A percentile compares a stretch with the other conserved stretches of the same genome.
Conservation (phyloP, 2,797 vertebrate species). For the Poeciliopsis infans region DNA sequence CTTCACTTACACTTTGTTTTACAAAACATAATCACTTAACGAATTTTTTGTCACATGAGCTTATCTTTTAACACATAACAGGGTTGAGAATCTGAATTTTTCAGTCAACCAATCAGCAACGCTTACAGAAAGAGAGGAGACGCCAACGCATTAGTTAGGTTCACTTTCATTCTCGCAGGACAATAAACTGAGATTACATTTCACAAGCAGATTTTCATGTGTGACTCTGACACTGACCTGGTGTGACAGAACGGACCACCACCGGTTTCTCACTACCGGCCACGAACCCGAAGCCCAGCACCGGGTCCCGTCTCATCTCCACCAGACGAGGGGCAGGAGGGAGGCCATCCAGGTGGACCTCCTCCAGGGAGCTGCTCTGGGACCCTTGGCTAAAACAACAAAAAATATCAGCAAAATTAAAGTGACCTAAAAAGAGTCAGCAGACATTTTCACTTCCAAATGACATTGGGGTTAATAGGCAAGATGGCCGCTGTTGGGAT, state of each 20-base stretch:
- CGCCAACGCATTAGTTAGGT: constrained; percentile 6
- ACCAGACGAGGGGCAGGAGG: constrained; percentile 91
- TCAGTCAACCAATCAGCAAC: constrained; percentile 17
- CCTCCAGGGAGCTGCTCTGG: constrained; percentile 91
- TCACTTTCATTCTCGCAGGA: neutral
- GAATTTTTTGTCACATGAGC: neutral
- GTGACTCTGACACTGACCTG: constrained; percentile 80
- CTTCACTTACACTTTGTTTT: too few species aligned
- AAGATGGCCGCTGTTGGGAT: constrained; percentile 4
- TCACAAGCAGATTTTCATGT: neutral
- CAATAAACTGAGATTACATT: neutral
- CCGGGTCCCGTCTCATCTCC: constrained; percentile 96
- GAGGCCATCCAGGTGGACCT: constrained; percentile 89
- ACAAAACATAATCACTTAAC: too few species aligned
- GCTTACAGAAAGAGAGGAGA: neutral
- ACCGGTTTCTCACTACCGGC: constrained; percentile 98
- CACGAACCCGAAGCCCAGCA: constrained; percentile 96
- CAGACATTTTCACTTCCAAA: constrained; percentile 18
- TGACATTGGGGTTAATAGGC: constrained; percentile 27
- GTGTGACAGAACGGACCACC: constrained; percentile 96
- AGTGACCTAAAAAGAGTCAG: constrained; percentile 31
- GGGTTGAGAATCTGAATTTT: constrained; percentile 9
- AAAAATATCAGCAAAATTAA: neutral
- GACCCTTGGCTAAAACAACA: constrained; percentile 87
- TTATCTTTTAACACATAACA: too few species aligned